Conservation (phyloP, 1,140 invertebrate genomes). For the Parapsyche elsis region DNA sequence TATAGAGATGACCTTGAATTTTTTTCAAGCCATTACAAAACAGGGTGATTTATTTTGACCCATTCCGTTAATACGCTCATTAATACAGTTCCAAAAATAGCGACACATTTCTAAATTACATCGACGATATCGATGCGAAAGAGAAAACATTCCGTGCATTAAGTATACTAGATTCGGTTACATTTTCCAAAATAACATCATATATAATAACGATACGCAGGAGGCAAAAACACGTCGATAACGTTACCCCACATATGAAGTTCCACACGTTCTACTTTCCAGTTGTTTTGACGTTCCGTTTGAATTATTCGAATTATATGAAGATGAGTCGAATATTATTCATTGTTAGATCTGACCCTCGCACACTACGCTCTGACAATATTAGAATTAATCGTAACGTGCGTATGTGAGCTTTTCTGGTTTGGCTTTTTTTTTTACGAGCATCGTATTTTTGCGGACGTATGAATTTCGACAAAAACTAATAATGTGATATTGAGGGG, state of each 20-base stretch:
- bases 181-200: too few species aligned
- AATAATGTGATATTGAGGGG: background rate
- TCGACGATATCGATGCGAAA: too few species aligned
- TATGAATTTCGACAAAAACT: background rate
- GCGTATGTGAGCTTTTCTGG: background rate
- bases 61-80: too few species aligned
- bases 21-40: too few species aligned
- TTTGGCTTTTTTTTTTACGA: background rate
- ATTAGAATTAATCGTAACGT: slow-evolving; percentile 18
- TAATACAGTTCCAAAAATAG: too few species aligned
- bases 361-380: too few species aligned
- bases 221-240: background rate
- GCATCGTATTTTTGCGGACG: background rate
- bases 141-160: too few species aligned
- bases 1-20: too few species aligned
- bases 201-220: background rate
- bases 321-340: slow-evolving; percentile 2
- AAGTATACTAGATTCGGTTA: too few species aligned
- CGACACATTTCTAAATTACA: too few species aligned
- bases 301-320: slow-evolving; percentile 22
- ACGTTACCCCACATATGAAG: background rate
- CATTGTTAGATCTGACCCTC: background rate
- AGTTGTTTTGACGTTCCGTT: background rate
- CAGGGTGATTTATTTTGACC: too few species aligned
- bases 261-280: slow-evolving; percentile 1